phyloP scores from a whole-genome alignment of 2,113 vertebrate genomes.

The Tetrax tetrax region DNA sequence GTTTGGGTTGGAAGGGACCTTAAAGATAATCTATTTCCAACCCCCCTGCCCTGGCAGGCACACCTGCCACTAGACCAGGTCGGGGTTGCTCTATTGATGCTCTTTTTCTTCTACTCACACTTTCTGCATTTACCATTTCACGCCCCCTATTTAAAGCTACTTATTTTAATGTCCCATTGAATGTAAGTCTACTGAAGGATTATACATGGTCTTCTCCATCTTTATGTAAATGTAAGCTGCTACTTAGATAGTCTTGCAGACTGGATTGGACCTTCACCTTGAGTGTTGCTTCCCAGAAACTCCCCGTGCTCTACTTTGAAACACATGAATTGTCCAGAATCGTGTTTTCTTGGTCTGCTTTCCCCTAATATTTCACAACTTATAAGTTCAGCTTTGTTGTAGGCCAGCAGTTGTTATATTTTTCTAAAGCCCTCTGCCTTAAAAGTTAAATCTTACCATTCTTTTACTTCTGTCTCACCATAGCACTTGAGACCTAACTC shows the following conservation, averaged over 20 bases:
- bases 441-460: not conserved
- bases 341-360: not conserved
- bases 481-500: not conserved
- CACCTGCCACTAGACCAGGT: too few relatives aligned
- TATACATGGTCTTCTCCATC: not conserved
- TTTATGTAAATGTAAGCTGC: not conserved
- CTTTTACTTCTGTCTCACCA: not conserved
- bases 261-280: conserved; percentile 6
- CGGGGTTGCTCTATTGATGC: not conserved
- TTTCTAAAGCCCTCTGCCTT: not conserved
- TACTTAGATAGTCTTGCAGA: not conserved
- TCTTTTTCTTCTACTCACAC: not conserved
- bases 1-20: too few relatives aligned
- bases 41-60: too few relatives aligned
- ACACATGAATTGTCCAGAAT: not conserved
- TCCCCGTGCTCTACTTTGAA: not conserved
- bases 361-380: not conserved
- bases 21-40: too few relatives aligned
- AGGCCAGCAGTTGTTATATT: not conserved
- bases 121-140: not conserved
- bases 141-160: not conserved
- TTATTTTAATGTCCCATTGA: not conserved
- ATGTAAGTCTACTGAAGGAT: not conserved
- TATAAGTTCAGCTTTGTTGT: not conserved
- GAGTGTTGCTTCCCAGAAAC: not conserved